phyloP scores from a whole-genome alignment of 2,888 invertebrate genomes.

The Agrochola lychnidis region DNA sequence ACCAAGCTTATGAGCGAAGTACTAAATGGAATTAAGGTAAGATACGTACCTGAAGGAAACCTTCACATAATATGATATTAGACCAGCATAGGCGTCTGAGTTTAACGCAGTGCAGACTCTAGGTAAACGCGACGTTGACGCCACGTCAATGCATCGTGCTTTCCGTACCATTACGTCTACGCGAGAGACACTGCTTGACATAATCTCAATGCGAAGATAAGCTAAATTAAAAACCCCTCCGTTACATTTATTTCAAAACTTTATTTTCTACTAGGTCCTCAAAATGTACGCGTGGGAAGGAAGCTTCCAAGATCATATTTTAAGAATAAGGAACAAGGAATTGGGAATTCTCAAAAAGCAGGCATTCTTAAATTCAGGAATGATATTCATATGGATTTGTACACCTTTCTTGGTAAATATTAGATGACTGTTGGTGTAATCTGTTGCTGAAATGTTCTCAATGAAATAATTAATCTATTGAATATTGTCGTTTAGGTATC shows the following conservation, averaged over 20 bases:
- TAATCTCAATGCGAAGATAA: not conserved
- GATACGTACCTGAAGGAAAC: not conserved
- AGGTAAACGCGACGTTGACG: not conserved
- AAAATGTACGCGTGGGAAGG: conserved; percentile 97
- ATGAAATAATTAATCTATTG: conserved; percentile 14
- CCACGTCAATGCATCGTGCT: no score
- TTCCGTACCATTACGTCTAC: not conserved
- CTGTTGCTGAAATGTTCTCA: not conserved
- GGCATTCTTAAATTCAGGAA: conserved; percentile 95
- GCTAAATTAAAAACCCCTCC: not conserved
- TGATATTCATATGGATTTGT: conserved; percentile 96
- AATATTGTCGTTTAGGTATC: conserved; percentile 91
- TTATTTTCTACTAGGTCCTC: conserved; percentile 84
- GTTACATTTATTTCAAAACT: not conserved
- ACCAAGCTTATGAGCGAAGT: conserved; percentile 97
- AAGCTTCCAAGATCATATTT: conserved; percentile 95
- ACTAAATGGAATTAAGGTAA: conserved; percentile 95
- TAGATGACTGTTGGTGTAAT: not conserved
- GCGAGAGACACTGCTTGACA: not conserved
- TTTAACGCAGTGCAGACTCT: not conserved
- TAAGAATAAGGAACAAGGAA: conserved; percentile 95
- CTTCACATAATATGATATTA: not conserved
- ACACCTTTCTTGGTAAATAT: conserved; percentile 95
- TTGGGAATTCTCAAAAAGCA: conserved; percentile 94
- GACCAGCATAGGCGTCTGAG: not conserved